Evolutionary conservation across 1,140 invertebrate species (phyloP), one percentile per base, ranked within the genome.

Genomic region (Pseudomyrmex flavicornis): DNA sequence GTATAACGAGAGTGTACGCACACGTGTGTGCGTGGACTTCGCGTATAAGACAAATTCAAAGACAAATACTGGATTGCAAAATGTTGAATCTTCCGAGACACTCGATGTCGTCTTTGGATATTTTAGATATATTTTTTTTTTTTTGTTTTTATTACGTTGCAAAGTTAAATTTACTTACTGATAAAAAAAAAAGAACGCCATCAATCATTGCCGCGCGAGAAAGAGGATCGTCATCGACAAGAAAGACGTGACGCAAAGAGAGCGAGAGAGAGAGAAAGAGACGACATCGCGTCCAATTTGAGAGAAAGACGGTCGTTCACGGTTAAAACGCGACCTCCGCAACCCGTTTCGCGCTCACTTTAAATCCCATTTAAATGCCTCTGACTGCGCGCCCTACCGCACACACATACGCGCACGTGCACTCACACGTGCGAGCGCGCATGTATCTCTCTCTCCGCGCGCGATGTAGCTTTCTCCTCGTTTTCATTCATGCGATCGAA

Each of bases 361-460:
- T 91, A 91, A 90, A 85, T 83, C 84, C 85, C 79, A 86, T 91
- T 91, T 91, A 91, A 90, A 89, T 85, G 83, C 86, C 56, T 85
- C 26, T 26, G 17, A 26, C 26, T 3, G 35, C 65, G 77, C 76
- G 48, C 61, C 54, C 74, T 86, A 48, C 80, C 35, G 35, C 5
- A 68, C 73, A 46, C 50, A 75, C 59, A 74, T 72, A 35, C 61
- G n/a, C 44, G 26, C 76, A 58, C 20, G 26, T n/a, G 2, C 26
- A 26, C 26, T 3, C 26, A 26, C 50, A 44, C 50, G n/a, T 26
- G 50, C 44, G 8, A 35, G 46, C 54, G 20, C 15, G 13, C 50
- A 50, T 12, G 2, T 2, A 44, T 15, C 5, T 15, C 46, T 70
- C 22, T 35, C 35, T 35, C 5, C 5, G 4, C 35, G 35, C 35